phyloP scores from a whole-genome alignment of 2,113 vertebrate species.

The Pituophis catenifer region DNA sequence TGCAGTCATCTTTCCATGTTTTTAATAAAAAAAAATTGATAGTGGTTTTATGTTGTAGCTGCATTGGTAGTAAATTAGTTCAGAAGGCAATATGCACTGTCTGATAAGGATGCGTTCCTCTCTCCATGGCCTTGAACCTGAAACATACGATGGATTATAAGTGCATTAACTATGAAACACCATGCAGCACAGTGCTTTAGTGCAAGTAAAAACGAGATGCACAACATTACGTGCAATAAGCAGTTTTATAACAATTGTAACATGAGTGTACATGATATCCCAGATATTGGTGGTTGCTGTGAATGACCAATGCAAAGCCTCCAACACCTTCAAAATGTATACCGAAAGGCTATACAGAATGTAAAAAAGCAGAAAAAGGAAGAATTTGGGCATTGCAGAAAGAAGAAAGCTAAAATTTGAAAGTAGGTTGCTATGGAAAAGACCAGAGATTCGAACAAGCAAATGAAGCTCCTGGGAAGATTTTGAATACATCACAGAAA shows the following conservation, averaged over 20 bases:
- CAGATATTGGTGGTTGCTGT: not conserved
- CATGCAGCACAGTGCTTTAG: not conserved
- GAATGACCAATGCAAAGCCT: not conserved
- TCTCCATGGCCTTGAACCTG: constrained; percentile 22
- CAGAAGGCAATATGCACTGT: not conserved
- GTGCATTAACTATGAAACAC: not conserved
- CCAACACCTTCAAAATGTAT: not conserved
- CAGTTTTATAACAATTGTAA: not conserved
- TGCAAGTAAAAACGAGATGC: not conserved
- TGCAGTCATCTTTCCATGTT: not conserved
- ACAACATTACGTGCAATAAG: not conserved
- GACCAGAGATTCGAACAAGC: not conserved
- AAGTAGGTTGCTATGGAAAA: constrained; percentile 24
- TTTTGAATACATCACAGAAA: constrained; percentile 8
- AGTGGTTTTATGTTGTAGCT: not conserved
- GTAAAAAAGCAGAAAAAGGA: not conserved
- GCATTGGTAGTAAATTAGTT: not conserved
- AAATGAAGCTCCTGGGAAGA: not conserved
- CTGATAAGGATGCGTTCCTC: not conserved
- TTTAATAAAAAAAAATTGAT: not conserved
- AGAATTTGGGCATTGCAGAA: not conserved
- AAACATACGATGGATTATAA: constrained; percentile 21
- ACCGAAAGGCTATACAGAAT: constrained; percentile 22
- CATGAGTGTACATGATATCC: not conserved
- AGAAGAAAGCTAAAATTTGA: constrained; percentile 5